Evolutionary conservation across 2,113 vertebrate species (phyloP).

Genomic region (Oriolus oriolus): DNA sequence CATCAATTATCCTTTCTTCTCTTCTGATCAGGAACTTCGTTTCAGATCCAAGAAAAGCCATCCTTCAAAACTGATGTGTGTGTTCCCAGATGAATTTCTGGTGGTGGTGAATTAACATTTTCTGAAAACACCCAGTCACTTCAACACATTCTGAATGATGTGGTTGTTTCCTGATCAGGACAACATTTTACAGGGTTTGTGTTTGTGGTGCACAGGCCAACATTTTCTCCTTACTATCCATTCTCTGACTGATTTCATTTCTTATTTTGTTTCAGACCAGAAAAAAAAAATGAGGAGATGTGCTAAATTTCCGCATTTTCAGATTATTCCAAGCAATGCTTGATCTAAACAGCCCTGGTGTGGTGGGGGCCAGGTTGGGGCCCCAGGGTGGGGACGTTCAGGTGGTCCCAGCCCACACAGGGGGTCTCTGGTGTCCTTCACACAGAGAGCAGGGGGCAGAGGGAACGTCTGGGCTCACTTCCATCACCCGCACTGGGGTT

Average conservation of each 20-base stretch:
- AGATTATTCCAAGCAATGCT: not conserved
- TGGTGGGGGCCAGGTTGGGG: too few species aligned
- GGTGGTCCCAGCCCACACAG: not conserved
- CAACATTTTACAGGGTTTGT: not conserved
- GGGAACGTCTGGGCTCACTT: accelerated
- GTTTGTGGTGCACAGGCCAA: not conserved
- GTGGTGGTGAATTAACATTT: not conserved
- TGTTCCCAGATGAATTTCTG: not conserved
- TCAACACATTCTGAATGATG: not conserved
- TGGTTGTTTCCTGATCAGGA: not conserved
- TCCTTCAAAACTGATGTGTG: not conserved
- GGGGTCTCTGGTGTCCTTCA: not conserved
- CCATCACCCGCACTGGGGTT: not conserved
- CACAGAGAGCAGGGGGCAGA: accelerated
- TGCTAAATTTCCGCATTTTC: not conserved
- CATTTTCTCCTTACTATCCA: not conserved
- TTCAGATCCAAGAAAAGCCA: not conserved
- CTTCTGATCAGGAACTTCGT: not conserved
- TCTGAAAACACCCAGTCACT: not conserved
- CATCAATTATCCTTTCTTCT: not conserved
- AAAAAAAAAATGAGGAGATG: not conserved
- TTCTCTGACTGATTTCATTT: not conserved
- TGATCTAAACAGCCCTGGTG: not conserved
- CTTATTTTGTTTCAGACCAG: not conserved
- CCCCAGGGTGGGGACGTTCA: accelerated